Base-by-base conservation (phyloP, 2,113 vertebrate genomes). In the Chionomys nivalis region DNA sequence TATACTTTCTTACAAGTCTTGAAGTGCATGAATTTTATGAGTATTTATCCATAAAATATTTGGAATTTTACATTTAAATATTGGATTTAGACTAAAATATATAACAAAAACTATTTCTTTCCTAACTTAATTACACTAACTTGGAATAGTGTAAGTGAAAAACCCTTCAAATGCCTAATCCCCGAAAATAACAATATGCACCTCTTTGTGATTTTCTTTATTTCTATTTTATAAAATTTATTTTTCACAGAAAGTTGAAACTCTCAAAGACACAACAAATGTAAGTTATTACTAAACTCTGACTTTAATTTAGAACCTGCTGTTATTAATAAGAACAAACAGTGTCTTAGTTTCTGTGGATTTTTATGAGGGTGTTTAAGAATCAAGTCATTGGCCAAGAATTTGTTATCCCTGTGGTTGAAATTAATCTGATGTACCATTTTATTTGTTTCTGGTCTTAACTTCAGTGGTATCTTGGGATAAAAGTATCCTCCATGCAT, bases 221-320 rank as follows among this genome's bases (percentile, higher is more conserved):
- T 97, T 94, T 97, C 31, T 96, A 13, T 96, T 96, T 96, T 58
- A 58, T 58, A 97, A 73, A 96, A 95, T 24, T 94, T 94, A 93
- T 92, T 92, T 97, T 98, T 97, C 93, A 91, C 98, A 99, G 99
- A 99, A 99, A 99, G 99, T 99, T 95, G 99, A 99, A 98, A 98
- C 98, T 98, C 99, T 99, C 98, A 99, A 99, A 98, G 99, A 99
- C 98, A 99, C 99, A 92, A 99, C 99, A 97, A 99, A 99, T 99
- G 99, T 99, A 99, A 99, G 99, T 99, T 90, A 93, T 65, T 95
- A 55, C 94, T 97, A 91, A 90, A 95, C 28, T 87, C 47, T 96
- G 52, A 39, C 61, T 93, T 92, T 94, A 10, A 16, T 68, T 92
- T 95, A 82, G 65, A 91, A 81, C n/a, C 28, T 90, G 7, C 52